Conservation (phyloP, 64 coral and sea anemone species). For the Anthopleura sola region DNA sequence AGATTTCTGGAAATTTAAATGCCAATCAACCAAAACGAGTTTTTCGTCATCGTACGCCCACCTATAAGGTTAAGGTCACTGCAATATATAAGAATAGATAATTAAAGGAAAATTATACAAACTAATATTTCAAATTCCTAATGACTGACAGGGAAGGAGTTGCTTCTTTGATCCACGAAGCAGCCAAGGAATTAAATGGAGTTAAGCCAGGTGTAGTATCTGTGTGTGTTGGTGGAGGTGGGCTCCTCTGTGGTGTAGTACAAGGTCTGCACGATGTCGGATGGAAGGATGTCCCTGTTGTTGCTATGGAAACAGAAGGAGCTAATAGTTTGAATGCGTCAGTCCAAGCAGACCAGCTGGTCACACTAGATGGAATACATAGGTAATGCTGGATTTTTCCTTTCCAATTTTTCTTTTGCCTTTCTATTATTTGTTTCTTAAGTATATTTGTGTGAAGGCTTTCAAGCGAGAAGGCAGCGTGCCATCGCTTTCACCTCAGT, state of each 20-base stretch:
- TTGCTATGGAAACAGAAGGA: conserved; percentile 98
- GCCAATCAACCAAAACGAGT: too few relatives aligned
- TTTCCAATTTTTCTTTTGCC: background rate
- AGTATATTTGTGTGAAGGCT: too few relatives aligned
- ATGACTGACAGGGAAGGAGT: conserved; percentile 70
- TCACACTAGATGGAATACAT: conserved; percentile 72
- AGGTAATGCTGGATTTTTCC: conserved; percentile 43
- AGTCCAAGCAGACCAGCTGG: conserved; percentile 54
- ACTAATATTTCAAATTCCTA: too few relatives aligned
- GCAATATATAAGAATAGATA: too few relatives aligned
- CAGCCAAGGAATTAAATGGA: conserved; percentile 46
- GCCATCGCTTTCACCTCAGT: too few relatives aligned
- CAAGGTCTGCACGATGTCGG: conserved; percentile 87
- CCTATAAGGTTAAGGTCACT: too few relatives aligned
- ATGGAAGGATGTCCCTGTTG: conserved; percentile 87
- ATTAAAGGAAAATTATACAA: too few relatives aligned
- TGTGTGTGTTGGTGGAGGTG: conserved; percentile 88
- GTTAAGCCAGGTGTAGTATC: conserved; percentile 73
- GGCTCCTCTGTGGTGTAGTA: conserved; percentile 80
- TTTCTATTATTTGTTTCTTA: background rate
- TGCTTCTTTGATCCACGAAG: conserved; percentile 72
- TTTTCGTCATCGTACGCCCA: too few relatives aligned
- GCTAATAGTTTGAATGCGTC: conserved; percentile 76
- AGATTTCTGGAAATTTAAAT: too few relatives aligned
- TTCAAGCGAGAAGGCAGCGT: too few relatives aligned